A percentile compares a stretch with the other conserved stretches of the same genome.
Evolutionary conservation across 2,888 invertebrate species (phyloP).

Genomic region (Drosophila koepferae): DNA sequence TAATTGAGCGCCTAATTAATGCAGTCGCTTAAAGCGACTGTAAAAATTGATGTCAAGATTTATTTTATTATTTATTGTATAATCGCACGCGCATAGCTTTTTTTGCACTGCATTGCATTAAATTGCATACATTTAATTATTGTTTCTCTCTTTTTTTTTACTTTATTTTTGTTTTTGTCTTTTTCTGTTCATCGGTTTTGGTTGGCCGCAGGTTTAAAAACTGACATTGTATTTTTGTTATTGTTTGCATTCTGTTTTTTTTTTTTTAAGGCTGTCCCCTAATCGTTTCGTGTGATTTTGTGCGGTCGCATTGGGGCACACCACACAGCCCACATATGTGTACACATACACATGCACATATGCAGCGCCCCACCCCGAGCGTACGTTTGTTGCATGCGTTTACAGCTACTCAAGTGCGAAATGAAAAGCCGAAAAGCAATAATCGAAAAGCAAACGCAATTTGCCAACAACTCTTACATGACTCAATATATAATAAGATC

Average conservation of each 20-base stretch:
- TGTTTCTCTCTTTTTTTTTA: slow-evolving; percentile 9
- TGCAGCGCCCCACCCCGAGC: not conserved
- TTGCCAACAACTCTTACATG: not conserved
- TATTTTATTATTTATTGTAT: slow-evolving; percentile 46
- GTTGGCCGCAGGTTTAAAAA: slow-evolving; percentile 42
- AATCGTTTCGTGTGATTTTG: slow-evolving; percentile 74
- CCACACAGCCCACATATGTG: slow-evolving; percentile 34
- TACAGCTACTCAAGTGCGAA: slow-evolving; percentile 4
- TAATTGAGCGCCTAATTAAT: slow-evolving; percentile 49
- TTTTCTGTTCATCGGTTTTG: slow-evolving; percentile 15
- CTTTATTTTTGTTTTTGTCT: not conserved
- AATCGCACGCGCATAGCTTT: slow-evolving; percentile 1
- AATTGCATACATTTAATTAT: slow-evolving; percentile 46
- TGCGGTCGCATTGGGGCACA: slow-evolving; percentile 68
- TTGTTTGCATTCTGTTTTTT: slow-evolving; percentile 13
- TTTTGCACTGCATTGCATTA: slow-evolving; percentile 12
- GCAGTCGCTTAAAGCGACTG: slow-evolving; percentile 40
- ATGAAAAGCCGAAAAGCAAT: slow-evolving; percentile 6
- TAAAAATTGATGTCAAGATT: slow-evolving; percentile 35
- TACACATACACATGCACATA: not conserved
- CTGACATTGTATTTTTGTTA: slow-evolving; percentile 20
- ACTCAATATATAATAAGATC: not conserved
- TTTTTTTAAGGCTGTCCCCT: slow-evolving; percentile 45
- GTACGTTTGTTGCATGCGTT: slow-evolving; percentile 26
- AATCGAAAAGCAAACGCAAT: slow-evolving; percentile 8